Conservation (phyloP, 2,797 vertebrate genomes). For the Clarias fuscus region DNA sequence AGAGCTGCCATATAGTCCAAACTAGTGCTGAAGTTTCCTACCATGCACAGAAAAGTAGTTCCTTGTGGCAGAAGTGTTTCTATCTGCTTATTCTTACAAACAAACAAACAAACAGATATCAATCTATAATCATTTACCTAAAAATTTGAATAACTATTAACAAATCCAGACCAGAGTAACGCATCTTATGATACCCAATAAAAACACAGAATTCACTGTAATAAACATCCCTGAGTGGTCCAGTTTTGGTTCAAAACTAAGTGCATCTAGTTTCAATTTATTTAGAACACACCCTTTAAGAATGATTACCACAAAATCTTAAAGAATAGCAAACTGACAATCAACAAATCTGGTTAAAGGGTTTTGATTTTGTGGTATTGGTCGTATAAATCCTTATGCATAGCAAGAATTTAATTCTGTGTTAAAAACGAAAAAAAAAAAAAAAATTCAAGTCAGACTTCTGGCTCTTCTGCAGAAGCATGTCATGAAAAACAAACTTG, state of each 20-base stretch:
- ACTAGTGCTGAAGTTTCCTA: slow-evolving; percentile 14
- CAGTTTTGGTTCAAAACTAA: slow-evolving; percentile 75
- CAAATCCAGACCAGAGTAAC: slow-evolving; percentile 8
- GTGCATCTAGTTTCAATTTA: slow-evolving; percentile 61
- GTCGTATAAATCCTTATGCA: slow-evolving; percentile 37
- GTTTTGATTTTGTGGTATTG: slow-evolving; percentile 14
- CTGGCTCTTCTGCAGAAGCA: neutral
- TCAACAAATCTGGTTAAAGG: slow-evolving; percentile 30
- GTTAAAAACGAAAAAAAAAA: neutral
- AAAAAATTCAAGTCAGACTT: neutral
- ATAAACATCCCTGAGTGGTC: slow-evolving; percentile 75
- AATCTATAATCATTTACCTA: neutral
- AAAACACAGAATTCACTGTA: slow-evolving; percentile 60
- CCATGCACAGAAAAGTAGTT: slow-evolving; percentile 22
- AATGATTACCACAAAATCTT: slow-evolving; percentile 22
- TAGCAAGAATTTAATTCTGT: slow-evolving; percentile 25
- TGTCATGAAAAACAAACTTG: neutral
- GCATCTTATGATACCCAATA: slow-evolving; percentile 12
- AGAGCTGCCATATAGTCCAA: slow-evolving; percentile 26
- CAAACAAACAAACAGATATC: neutral
- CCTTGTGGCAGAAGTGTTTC: slow-evolving; percentile 16
- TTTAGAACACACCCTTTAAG: slow-evolving; percentile 24
- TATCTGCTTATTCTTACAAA: slow-evolving; percentile 19
- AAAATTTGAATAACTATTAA: slow-evolving; percentile 12
- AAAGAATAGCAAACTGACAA: slow-evolving; percentile 24